Evolutionary conservation across 2,113 vertebrate species (phyloP).

Genomic region (Coryphaenoides rupestris): DNA sequence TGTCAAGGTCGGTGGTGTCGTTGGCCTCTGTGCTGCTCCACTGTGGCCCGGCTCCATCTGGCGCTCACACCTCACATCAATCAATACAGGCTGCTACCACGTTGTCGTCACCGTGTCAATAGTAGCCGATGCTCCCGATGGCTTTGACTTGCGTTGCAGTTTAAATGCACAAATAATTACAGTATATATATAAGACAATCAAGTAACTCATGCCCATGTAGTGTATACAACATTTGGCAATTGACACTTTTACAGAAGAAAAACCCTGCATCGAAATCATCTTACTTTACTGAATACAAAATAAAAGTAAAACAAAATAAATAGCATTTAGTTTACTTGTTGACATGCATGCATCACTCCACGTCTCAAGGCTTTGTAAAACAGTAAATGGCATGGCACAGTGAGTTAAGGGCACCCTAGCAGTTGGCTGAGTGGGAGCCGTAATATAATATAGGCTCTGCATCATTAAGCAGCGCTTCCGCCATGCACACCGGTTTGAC

Average conservation of each 20-base stretch:
- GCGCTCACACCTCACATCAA: conserved; percentile 25
- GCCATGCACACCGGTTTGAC: too few species aligned
- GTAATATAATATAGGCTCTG: too few species aligned
- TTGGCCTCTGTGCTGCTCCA: not conserved
- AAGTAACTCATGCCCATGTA: not conserved
- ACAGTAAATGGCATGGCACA: too few species aligned
- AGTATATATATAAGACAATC: conserved; percentile 12
- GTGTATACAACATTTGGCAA: not conserved
- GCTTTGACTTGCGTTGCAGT: not conserved
- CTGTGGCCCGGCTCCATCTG: conserved; percentile 26
- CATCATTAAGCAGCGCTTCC: too few species aligned
- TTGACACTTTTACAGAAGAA: not conserved
- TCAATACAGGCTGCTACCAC: conserved; percentile 39
- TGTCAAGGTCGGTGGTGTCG: conserved; percentile 5
- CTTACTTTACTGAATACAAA: too few species aligned
- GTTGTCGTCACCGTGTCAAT: conserved; percentile 38
- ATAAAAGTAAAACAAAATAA: too few species aligned
- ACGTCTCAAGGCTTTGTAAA: too few species aligned
- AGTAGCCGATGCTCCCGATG: not conserved
- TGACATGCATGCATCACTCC: too few species aligned
- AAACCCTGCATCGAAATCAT: not conserved
- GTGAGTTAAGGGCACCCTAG: too few species aligned
- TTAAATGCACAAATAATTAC: not conserved
- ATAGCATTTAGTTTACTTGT: too few species aligned
- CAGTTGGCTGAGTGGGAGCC: too few species aligned